Percentiles rank a stretch among this genome's conserved stretches.
Conservation (phyloP, 2,888 invertebrate species). For the Embidobia sp. region DNA sequence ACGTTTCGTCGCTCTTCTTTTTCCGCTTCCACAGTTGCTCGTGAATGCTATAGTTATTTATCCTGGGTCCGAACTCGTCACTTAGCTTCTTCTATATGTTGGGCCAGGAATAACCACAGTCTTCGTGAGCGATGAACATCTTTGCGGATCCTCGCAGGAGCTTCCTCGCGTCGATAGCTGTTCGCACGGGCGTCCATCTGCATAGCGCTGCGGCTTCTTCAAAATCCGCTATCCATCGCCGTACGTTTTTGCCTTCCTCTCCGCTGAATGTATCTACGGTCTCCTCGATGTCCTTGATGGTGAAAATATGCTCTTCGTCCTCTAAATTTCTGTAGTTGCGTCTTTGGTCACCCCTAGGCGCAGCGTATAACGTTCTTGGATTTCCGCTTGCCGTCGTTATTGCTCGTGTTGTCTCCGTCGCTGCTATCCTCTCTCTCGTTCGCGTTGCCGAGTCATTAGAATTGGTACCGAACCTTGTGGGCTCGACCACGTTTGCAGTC, state of each 20-base stretch:
- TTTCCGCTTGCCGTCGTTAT: no score
- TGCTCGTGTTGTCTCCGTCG: no score
- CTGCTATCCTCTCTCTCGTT: no score
- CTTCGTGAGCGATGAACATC: constrained; percentile 39
- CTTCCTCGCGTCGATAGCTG: constrained; percentile 53
- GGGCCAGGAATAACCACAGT: constrained; percentile 49
- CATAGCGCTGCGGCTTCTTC: constrained; percentile 60
- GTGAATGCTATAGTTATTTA: constrained; percentile 61
- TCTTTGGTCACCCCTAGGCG: no score
- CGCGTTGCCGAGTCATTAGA: no score
- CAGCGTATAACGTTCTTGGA: no score
- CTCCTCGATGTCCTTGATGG: constrained; percentile 57
- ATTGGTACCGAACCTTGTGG: no score
- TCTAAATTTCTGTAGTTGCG: no score
- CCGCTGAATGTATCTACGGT: constrained; percentile 52
- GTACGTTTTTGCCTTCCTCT: constrained; percentile 28
- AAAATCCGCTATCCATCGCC: constrained; percentile 63
- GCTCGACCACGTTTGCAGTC: no score
- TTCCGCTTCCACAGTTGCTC: constrained; percentile 38
- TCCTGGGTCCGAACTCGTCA: constrained; percentile 52
- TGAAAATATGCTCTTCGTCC: no score
- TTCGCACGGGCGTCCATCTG: constrained; percentile 49
- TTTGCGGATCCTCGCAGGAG: constrained; percentile 60
- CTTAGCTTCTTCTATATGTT: constrained; percentile 34
- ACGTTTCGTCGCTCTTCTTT: constrained; percentile 48